A percentile compares a stretch with the other conserved stretches of the same genome.
phyloP scores from a whole-genome alignment of 37 sponge, comb jelly and placozoan genomes.

The Geodia barretti region DNA sequence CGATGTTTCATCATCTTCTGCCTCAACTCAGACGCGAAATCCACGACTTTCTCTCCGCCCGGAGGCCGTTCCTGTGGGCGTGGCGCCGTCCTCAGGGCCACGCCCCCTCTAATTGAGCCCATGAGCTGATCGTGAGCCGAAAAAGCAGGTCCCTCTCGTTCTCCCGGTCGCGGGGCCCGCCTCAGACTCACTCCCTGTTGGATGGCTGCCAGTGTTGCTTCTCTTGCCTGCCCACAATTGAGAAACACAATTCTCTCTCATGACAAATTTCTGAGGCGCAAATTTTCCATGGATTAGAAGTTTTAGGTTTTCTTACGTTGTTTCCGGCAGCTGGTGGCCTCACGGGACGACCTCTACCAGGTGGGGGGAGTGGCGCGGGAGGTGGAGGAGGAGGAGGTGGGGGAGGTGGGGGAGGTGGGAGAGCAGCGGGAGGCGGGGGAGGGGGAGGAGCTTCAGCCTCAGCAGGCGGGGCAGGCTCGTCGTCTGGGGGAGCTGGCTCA shows the following conservation, averaged over 20 bases:
- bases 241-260: too few relatives aligned
- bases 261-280: too few relatives aligned
- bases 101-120: constrained; percentile 47
- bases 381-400: constrained; percentile 7
- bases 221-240: too few relatives aligned
- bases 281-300: too few relatives aligned
- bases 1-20: constrained; percentile 33
- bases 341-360: too few relatives aligned
- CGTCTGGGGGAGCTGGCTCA: constrained; percentile 4
- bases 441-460: neutral
- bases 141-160: neutral
- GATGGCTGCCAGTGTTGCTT: constrained; percentile 46
- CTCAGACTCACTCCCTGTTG: constrained; percentile 28
- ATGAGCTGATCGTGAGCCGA: constrained; percentile 29
- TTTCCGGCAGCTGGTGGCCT: too few relatives aligned
- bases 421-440: neutral
- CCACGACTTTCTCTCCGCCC: constrained; percentile 37
- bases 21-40: constrained; percentile 58
- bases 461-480: neutral
- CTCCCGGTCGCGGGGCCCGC: neutral
- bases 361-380: constrained; percentile 49
- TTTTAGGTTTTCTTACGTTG: too few relatives aligned
- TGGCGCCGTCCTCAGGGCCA: constrained; percentile 2
- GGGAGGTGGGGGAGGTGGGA: constrained; percentile 27
- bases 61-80: constrained; percentile 19